A percentile compares a stretch with the other conserved stretches of the same genome.
These are phyloP conservation scores for Apus apus DNA, from an alignment of 2,113 vertebrate genomes.

Conservation along the genomic window DNA sequence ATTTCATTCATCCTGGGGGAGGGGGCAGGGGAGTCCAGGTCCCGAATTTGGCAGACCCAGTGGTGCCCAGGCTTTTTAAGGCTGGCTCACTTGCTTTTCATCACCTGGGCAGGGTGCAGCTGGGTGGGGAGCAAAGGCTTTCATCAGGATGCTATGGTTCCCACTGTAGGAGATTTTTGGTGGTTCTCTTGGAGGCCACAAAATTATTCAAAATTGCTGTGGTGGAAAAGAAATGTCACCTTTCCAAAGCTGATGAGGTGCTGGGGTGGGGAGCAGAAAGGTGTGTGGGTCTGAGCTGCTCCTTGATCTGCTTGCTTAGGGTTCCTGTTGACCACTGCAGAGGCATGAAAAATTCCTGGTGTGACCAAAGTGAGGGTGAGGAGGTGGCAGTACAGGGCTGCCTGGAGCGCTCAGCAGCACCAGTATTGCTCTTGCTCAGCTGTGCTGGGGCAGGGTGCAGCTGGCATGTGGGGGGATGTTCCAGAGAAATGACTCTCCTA, in stretches of 20 bases:
- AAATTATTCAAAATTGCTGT: neutral
- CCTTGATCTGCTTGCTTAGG: neutral
- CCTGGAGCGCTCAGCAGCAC: neutral
- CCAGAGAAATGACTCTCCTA: neutral
- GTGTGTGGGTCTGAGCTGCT: neutral
- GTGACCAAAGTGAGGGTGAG: neutral
- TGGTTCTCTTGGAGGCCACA: neutral
- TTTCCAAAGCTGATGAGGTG: neutral
- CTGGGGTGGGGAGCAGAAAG: neutral
- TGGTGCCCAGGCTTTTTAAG: neutral
- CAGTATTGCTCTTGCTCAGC: neutral
- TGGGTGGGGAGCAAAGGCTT: neutral
- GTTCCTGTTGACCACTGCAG: neutral
- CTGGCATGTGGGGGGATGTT: neutral
- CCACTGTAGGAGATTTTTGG: neutral
- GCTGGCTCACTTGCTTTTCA: rapidly evolving
- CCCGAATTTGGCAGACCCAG: neutral
- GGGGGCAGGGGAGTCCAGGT: neutral
- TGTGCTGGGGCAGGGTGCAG: neutral
- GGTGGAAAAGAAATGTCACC: neutral
- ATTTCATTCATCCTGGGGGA: neutral
- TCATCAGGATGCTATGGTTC: neutral
- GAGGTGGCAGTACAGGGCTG: neutral
- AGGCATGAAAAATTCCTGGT: neutral
- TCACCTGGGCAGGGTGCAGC: rapidly evolving